Evolutionary conservation across 2,888 invertebrate species (phyloP).

Genomic region (Argyresthia albistria): DNA sequence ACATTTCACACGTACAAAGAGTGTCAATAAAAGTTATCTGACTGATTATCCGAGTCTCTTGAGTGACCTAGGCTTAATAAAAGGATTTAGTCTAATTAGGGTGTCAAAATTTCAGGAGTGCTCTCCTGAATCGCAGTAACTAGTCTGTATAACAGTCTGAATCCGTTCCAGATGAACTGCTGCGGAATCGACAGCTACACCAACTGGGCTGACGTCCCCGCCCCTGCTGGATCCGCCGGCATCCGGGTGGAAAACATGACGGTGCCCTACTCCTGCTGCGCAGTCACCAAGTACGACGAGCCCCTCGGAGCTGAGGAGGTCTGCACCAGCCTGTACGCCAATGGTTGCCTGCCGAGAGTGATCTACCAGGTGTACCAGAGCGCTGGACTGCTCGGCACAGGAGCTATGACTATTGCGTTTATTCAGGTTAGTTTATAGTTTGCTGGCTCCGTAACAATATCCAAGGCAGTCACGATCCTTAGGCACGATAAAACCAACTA

Average conservation of each 20-base stretch:
- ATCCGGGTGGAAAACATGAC: slow-evolving; percentile 48
- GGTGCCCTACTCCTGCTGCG: slow-evolving; percentile 76
- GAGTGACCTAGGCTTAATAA: no score
- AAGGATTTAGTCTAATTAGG: no score
- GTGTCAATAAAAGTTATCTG: no score
- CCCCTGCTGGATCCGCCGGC: slow-evolving; percentile 26
- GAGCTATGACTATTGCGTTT: slow-evolving; percentile 84
- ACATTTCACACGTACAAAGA: no score
- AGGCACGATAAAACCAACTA: no score
- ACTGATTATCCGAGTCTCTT: no score
- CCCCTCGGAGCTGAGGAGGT: slow-evolving; percentile 19
- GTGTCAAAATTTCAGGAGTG: no score
- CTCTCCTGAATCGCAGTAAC: no score
- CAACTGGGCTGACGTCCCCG: slow-evolving; percentile 70
- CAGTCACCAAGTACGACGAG: slow-evolving; percentile 25
- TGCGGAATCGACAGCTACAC: slow-evolving; percentile 75
- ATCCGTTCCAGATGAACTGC: slow-evolving; percentile 73
- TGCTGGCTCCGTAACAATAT: background rate
- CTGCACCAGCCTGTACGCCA: slow-evolving; percentile 51
- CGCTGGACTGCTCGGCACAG: slow-evolving; percentile 80
- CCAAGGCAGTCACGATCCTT: no score
- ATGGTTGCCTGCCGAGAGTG: slow-evolving; percentile 76
- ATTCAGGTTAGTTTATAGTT: slow-evolving; percentile 74
- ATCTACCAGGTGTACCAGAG: slow-evolving; percentile 77
- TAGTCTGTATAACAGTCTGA: no score